Conservation (phyloP, 2,888 invertebrate genomes). For the Ennomos quercinarius region DNA sequence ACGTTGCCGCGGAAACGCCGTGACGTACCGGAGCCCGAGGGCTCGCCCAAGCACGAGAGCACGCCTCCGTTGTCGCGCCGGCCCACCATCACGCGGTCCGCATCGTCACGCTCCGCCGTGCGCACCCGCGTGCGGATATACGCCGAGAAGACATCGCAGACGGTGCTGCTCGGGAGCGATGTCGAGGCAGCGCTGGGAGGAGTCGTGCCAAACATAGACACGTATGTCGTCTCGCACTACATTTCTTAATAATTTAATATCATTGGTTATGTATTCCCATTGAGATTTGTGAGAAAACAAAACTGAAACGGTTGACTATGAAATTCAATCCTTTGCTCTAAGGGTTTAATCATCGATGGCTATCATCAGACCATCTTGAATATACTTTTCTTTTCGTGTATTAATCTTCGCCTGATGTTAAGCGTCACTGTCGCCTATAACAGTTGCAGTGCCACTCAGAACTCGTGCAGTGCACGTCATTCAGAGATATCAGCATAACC, state of each 20-base stretch:
- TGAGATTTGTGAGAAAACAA: no score
- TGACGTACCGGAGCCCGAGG: conserved; percentile 86
- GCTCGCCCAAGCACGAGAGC: conserved; percentile 76
- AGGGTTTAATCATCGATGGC: no score
- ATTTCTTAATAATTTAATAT: no score
- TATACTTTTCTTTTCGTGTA: no score
- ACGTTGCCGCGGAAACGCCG: conserved; percentile 91
- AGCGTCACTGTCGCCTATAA: no score
- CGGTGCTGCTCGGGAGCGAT: conserved; percentile 89
- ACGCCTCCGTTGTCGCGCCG: conserved; percentile 70
- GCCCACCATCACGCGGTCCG: conserved; percentile 72
- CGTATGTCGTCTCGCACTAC: conserved; percentile 50
- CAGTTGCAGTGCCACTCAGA: no score
- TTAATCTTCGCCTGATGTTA: no score
- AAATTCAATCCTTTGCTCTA: no score
- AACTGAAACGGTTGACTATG: no score
- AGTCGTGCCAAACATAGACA: conserved; percentile 76
- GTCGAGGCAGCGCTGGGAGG: conserved; percentile 90
- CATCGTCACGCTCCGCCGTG: conserved; percentile 69
- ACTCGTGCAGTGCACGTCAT: no score
- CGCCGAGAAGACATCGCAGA: conserved; percentile 92
- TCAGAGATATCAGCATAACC: no score
- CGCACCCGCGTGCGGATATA: conserved; percentile 88
- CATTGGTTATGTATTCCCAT: neutral
- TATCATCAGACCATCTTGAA: no score